Percentiles rank a stretch among this genome's conserved stretches.
Conservation (phyloP, 2,113 vertebrate species). For the Ciconia maguari region DNA sequence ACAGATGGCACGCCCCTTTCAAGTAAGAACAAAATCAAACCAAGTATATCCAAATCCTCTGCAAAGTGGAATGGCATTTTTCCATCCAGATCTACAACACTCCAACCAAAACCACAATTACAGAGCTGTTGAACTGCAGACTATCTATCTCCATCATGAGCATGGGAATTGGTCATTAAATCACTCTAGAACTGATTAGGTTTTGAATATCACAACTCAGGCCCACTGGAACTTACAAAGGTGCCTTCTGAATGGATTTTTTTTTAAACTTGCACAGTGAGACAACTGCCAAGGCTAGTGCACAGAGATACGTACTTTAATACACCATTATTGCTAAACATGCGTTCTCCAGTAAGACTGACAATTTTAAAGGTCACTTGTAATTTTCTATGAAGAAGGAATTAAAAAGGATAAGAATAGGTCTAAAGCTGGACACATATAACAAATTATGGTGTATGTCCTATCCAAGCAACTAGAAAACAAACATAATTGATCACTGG, state of each 20-base stretch:
- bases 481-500: not conserved
- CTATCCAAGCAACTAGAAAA: conserved; percentile 23
- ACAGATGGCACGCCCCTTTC: not conserved
- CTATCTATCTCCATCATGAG: not conserved
- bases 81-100: not conserved
- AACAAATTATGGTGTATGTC: not conserved
- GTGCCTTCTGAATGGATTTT: not conserved
- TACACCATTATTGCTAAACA: not conserved
- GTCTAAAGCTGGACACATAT: not conserved
- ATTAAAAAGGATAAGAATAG: not conserved
- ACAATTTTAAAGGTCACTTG: not conserved
- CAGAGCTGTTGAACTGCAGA: not conserved
- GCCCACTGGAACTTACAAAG: not conserved
- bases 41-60: not conserved
- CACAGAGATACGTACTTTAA: not conserved
- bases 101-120: not conserved
- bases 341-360: not conserved
- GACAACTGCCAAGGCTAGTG: not conserved
- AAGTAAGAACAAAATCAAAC: not conserved
- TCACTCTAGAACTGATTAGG: not conserved
- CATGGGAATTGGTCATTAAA: not conserved
- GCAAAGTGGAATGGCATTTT: not conserved
- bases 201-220: not conserved
- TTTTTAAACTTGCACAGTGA: not conserved
- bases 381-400: not conserved